Conservation (phyloP, 2,888 invertebrate genomes). For the Latrodectus elegans region DNA sequence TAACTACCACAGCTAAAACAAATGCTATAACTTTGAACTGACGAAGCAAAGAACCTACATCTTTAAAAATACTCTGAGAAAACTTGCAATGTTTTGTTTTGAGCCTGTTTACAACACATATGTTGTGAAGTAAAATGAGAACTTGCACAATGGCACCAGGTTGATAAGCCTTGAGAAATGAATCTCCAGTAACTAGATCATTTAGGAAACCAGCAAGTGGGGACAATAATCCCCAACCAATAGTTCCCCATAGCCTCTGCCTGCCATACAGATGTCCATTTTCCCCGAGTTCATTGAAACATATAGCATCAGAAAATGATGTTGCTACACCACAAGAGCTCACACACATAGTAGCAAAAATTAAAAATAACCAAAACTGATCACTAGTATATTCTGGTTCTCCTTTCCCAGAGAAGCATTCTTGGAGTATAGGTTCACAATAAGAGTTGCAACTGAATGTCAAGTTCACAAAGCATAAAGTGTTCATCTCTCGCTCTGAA, state of each 20-base stretch:
- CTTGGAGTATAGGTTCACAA: constrained; percentile 54
- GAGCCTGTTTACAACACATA: constrained; percentile 40
- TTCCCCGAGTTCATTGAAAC: constrained; percentile 88
- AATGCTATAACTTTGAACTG: constrained; percentile 55
- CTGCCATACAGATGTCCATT: constrained; percentile 86
- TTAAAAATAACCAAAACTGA: constrained; percentile 86
- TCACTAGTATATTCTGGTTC: constrained; percentile 62
- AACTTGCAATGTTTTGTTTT: constrained; percentile 59
- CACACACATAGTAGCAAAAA: constrained; percentile 86
- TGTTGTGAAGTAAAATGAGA: constrained; percentile 45
- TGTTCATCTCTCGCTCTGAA: constrained; percentile 49
- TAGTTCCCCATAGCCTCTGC: constrained; percentile 90
- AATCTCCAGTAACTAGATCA: constrained; percentile 76
- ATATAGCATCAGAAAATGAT: constrained; percentile 91
- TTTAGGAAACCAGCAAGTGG: constrained; percentile 86
- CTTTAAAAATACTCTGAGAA: constrained; percentile 61
- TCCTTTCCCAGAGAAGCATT: constrained; percentile 56
- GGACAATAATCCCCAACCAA: constrained; percentile 89
- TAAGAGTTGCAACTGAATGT: constrained; percentile 42
- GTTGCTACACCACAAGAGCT: constrained; percentile 89
- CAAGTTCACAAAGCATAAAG: constrained; percentile 51
- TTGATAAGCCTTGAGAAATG: constrained; percentile 59
- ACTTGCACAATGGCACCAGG: constrained; percentile 62
- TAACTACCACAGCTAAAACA: constrained; percentile 61
- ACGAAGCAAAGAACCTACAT: constrained; percentile 47